phyloP scores from a whole-genome alignment of 2,888 invertebrate genomes.

The Gisinianus flammeolus region DNA sequence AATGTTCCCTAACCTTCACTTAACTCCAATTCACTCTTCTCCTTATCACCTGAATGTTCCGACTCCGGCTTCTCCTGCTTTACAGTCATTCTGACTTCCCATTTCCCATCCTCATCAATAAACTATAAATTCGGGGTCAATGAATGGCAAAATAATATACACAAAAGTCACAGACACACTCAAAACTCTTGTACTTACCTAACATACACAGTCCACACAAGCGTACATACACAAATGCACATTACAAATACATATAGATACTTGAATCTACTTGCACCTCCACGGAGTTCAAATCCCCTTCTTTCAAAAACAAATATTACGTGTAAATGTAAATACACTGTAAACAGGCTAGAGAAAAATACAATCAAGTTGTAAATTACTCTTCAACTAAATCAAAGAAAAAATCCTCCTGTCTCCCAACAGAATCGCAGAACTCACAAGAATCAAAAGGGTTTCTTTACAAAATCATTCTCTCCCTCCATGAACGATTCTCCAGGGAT shows the following conservation, averaged over 20 bases:
- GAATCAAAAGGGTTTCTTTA: no score
- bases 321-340: no score
- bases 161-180: not conserved
- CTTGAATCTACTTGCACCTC: not conserved
- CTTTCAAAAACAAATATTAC: not conserved
- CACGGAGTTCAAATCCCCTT: not conserved
- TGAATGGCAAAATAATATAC: slow-evolving; percentile 17
- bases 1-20: slow-evolving; percentile 49
- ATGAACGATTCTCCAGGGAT: no score
- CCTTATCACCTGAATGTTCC: slow-evolving; percentile 38
- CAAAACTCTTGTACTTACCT: not conserved
- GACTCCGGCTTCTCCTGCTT: not conserved
- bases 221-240: not conserved
- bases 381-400: not conserved
- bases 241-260: not conserved
- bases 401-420: no score
- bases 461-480: no score
- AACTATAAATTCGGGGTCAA: slow-evolving; percentile 31
- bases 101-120: slow-evolving; percentile 16
- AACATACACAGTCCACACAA: not conserved
- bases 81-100: slow-evolving; percentile 15
- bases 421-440: no score
- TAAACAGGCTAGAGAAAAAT: not conserved
- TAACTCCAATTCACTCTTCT: slow-evolving; percentile 46
- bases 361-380: slow-evolving; percentile 10